phyloP scores from a whole-genome alignment of 2,113 vertebrate genomes.

The Cryptoleucopteryx plumbea region DNA sequence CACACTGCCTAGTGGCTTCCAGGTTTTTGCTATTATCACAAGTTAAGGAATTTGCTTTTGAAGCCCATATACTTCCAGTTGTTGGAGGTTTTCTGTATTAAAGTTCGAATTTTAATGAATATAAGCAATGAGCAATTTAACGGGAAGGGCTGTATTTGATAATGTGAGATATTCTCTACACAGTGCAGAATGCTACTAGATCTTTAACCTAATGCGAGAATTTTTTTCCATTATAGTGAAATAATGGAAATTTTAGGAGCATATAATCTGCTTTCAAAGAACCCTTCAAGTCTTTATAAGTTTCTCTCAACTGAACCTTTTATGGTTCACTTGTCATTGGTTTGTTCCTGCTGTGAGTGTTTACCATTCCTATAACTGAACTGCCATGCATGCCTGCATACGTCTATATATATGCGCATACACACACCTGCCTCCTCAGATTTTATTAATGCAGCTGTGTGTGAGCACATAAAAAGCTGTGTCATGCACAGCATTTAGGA shows the following conservation, averaged over 20 bases:
- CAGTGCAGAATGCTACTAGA: not conserved
- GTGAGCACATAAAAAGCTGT: not conserved
- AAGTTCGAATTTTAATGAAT: not conserved
- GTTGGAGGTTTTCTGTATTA: not conserved
- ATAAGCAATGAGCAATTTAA: not conserved
- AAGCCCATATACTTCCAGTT: not conserved
- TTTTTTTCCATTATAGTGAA: not conserved
- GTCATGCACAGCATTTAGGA: not conserved
- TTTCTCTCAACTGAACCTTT: not conserved
- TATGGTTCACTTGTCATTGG: accelerated
- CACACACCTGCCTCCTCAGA: not conserved
- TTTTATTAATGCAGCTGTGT: slow-evolving; percentile 12
- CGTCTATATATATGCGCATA: not conserved
- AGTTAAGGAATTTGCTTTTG: not conserved
- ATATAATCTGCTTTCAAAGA: not conserved
- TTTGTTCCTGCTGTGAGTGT: slow-evolving; percentile 6
- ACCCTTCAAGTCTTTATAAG: not conserved
- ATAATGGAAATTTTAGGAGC: not conserved
- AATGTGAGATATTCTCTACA: not conserved
- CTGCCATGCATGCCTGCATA: not conserved
- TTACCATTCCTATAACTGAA: not conserved
- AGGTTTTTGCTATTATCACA: not conserved
- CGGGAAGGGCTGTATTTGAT: not conserved
- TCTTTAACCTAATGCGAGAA: not conserved
- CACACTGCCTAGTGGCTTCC: not conserved